Evolutionary conservation across 2,888 invertebrate genomes (phyloP), one percentile per base, ranked within the genome.

Genomic region (Pseudoips prasinana): DNA sequence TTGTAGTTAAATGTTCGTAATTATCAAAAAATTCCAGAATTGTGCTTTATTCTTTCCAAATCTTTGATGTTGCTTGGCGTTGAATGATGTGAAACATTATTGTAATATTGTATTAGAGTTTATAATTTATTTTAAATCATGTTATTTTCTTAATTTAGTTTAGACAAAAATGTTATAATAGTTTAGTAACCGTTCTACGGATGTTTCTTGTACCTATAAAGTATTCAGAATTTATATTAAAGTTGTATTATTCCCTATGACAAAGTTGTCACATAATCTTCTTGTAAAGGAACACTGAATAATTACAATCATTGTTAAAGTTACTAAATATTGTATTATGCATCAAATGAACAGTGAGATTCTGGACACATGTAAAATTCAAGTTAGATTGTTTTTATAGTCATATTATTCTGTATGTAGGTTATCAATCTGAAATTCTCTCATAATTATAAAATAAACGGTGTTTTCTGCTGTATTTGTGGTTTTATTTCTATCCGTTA

Each of bases 381-480:
- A 81, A 83, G 57, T 87, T 88, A 88, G 87, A 84, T 86, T 87
- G 82, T 77, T 87, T 88, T 85, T 85, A 84, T 86, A 88, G 83
- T 82, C 75, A 82, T 86, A 89, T 69, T 70, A 69, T 85, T 89
- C 86, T 83, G 85, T 89, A 88, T 63, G 89, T 89, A 89, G 88
- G 86, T 87, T 89, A 87, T 85, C 86, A 83, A 89, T 89, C 88
- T 88, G 89, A 88, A 86, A 85, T 89, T 89, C 87, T 89, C 89
- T 89, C 85, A 88, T 89, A 89, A 89, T 87, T 87, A 88, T 89
- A 85, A 89, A 89, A 89, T 90, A 89, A 89, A 90, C 89, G 87
- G 89, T 90, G 89, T 90, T 90, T 89, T 89, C 89, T 89, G 89
- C 89, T 88, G 88, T 87, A 81, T 40, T 23, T 44, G 37, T 44